Percentiles rank a stretch among this genome's conserved stretches.
Conservation (phyloP, 1,140 invertebrate species). For the Ceratina japonica region DNA sequence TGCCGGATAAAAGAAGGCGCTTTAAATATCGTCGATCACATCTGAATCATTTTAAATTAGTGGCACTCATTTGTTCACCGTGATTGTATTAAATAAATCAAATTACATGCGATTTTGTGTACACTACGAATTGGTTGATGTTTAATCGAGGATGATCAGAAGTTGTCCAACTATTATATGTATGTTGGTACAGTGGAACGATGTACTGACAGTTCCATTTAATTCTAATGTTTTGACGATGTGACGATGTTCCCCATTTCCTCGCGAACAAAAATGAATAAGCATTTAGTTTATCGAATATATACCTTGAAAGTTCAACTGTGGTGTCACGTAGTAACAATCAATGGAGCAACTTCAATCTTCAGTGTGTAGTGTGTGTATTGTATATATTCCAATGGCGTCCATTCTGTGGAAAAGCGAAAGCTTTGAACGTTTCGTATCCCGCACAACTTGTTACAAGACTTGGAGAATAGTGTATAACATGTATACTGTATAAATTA, state of each 20-base stretch:
- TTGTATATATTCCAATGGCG: slow-evolving; percentile 29
- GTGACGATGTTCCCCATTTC: neutral
- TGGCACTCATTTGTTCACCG: neutral
- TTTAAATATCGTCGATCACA: neutral
- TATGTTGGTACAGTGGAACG: neutral
- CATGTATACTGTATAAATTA: too few relatives aligned
- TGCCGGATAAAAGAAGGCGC: neutral
- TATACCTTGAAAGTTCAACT: slow-evolving; percentile 32
- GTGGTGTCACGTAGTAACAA: slow-evolving; percentile 9
- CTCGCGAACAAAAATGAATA: neutral
- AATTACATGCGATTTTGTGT: neutral
- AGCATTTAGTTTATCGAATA: neutral
- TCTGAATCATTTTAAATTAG: neutral
- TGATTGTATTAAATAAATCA: neutral
- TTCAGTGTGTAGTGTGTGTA: neutral
- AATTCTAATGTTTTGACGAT: neutral
- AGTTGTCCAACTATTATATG: slow-evolving; percentile 4
- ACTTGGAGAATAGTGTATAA: too few relatives aligned
- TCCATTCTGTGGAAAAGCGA: slow-evolving; percentile 24
- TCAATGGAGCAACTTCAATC: slow-evolving; percentile 12
- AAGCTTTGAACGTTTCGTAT: neutral
- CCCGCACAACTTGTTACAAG: neutral
- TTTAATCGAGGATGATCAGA: too few relatives aligned
- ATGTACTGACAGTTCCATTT: slow-evolving; percentile 11
- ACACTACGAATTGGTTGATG: neutral